A percentile compares a stretch with the other conserved stretches of the same genome.
These are phyloP conservation scores for Apamea epomidion DNA, from an alignment of 2,888 invertebrate genomes.

Conservation along the genomic window DNA sequence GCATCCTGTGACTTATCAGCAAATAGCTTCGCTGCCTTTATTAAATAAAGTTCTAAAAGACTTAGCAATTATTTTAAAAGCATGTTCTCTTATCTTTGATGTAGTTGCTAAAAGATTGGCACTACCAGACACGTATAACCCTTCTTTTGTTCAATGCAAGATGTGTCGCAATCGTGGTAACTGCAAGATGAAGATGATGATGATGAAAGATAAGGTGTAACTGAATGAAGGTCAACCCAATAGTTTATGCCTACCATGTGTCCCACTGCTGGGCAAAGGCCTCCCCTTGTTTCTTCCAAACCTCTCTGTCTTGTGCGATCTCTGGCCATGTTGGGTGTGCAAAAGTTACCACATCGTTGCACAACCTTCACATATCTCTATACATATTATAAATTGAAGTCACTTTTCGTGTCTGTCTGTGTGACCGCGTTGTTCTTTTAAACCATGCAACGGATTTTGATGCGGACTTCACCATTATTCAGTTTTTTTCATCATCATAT, in stretches of 20 bases:
- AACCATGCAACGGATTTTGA: neutral
- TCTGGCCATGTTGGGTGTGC: too few species aligned
- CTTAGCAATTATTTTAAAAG: conserved; percentile 53
- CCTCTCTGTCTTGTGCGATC: too few species aligned
- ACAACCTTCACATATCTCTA: too few species aligned
- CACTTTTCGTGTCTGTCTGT: neutral
- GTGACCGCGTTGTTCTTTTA: neutral
- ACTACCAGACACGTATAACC: neutral
- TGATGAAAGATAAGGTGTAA: neutral
- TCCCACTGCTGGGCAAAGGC: too few species aligned
- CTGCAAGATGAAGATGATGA: neutral
- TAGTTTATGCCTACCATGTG: too few species aligned
- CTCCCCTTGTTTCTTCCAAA: too few species aligned
- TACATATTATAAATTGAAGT: neutral
- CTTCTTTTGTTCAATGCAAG: neutral
- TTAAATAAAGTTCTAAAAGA: conserved; percentile 50
- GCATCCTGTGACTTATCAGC: conserved; percentile 58
- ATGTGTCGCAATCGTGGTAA: neutral
- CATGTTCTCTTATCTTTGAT: conserved; percentile 34
- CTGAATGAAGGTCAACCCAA: neutral
- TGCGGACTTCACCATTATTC: neutral
- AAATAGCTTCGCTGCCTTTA: conserved; percentile 53
- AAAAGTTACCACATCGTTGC: too few species aligned
- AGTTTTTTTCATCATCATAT: neutral
- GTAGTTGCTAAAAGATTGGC: conserved; percentile 15